These are phyloP conservation scores for Wasmannia auropunctata DNA, from an alignment of 1,140 invertebrate species.

Conservation along the genomic window DNA sequence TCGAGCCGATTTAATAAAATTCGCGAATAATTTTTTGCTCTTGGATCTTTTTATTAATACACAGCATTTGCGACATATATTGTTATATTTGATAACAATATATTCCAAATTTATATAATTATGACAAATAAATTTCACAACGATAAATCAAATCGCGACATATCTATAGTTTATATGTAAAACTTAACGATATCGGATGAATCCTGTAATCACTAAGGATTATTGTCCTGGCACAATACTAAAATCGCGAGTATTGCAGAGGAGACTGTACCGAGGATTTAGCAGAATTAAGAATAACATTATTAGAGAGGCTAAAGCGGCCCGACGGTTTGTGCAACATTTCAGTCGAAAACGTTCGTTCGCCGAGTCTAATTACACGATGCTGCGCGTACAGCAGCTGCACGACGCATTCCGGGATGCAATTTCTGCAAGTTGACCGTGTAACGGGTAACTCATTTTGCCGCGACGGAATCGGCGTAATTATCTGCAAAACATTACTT, in stretches of 20 bases:
- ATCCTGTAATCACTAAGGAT: conserved; percentile 19
- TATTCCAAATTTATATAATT: not conserved
- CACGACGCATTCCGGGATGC: conserved; percentile 39
- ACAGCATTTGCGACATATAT: not conserved
- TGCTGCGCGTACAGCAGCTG: conserved; percentile 35
- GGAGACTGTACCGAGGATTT: conserved; percentile 26
- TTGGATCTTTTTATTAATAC: not conserved
- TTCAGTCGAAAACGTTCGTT: conserved; percentile 56
- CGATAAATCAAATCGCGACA: not conserved
- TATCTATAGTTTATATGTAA: not conserved
- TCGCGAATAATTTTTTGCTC: not conserved
- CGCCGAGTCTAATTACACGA: conserved; percentile 53
- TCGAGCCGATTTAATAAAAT: not conserved
- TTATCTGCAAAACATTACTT: conserved; percentile 57
- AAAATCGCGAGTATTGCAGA: not conserved
- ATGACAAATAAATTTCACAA: not conserved
- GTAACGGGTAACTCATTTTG: conserved; percentile 53
- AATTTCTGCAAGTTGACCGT: conserved; percentile 60
- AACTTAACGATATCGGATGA: not conserved
- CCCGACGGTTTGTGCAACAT: conserved; percentile 48
- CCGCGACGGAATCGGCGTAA: conserved; percentile 49
- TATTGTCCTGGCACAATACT: not conserved
- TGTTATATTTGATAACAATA: not conserved
- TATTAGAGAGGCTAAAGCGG: conserved; percentile 40
- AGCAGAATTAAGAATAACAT: conserved; percentile 55